A percentile compares a stretch with the other conserved stretches of the same genome.
Conservation (phyloP, 1,140 invertebrate species). For the Drosophila elegans region DNA sequence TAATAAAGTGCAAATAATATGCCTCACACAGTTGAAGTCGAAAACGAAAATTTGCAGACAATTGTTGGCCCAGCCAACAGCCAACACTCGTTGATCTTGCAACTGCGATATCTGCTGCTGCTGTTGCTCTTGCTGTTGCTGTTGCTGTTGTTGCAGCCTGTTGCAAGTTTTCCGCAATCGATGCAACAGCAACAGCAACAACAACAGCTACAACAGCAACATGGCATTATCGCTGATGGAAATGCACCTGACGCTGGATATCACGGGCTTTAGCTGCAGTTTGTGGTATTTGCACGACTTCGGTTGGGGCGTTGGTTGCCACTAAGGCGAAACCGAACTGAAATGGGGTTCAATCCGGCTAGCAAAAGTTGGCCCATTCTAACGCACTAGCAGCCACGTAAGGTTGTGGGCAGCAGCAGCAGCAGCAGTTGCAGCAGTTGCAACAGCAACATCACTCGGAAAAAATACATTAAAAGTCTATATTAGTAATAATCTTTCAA, state of each 20-base stretch:
- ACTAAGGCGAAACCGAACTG: slow-evolving; percentile 23
- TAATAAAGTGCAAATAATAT: slow-evolving; percentile 85
- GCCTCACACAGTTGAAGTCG: slow-evolving; percentile 65
- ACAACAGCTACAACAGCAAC: slow-evolving; percentile 50
- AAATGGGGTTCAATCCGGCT: slow-evolving; percentile 16
- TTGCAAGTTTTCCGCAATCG: slow-evolving; percentile 78
- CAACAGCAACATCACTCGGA: slow-evolving; percentile 8
- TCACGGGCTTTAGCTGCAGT: slow-evolving; percentile 53
- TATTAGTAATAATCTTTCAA: no score
- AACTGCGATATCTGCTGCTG: slow-evolving; percentile 52
- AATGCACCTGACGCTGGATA: slow-evolving; percentile 84
- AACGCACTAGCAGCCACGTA: slow-evolving; percentile 30
- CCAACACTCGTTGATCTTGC: slow-evolving; percentile 38
- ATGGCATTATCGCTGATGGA: slow-evolving; percentile 83
- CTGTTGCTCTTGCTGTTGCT: slow-evolving; percentile 16
- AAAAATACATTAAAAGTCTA: background rate
- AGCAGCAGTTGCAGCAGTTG: slow-evolving; percentile 47
- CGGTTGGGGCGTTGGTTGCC: slow-evolving; percentile 49
- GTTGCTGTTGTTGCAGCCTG: slow-evolving; percentile 21
- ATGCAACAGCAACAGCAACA: slow-evolving; percentile 51
- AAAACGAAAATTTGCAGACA: slow-evolving; percentile 63
- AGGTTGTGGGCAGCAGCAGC: slow-evolving; percentile 51
- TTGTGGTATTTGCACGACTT: slow-evolving; percentile 74
- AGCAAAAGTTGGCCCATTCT: slow-evolving; percentile 39
- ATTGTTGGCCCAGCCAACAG: slow-evolving; percentile 51